Evolutionary conservation across 2,888 invertebrate species (phyloP), one percentile per base, ranked within the genome.

Genomic region (Myathropa florea): DNA sequence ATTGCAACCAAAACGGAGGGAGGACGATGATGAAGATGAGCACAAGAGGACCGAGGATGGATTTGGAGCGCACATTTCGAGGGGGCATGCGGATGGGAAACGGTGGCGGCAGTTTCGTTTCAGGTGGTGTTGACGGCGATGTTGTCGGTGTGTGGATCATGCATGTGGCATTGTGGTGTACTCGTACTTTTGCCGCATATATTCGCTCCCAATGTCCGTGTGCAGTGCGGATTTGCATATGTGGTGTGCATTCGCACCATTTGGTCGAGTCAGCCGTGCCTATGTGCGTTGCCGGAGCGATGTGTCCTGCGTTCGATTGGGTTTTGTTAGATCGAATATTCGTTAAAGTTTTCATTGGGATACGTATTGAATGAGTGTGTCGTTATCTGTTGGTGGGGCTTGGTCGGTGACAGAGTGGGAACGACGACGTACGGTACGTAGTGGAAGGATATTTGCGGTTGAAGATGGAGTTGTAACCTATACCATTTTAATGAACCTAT

Each of bases 1-100:
- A 86, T 86, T 75, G 86, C 78, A 83, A 55, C 86, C 78, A 78
- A 86, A 83, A 73, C 78, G 78, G 70, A 63, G 36, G 53, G 63
- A 53, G 33, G 76, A 72, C 10, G 57, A 75, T 61, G 81, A 72
- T 21, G 55, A 73, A 67, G 80, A 80, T 80, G 80, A 73, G 72
- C 60, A 18, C 46, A 46, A 18, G 46, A 46, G 46, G 46, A 53
- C 36, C 21, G 59, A 26, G 57, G 18, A 71, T 23, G 65, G 7
- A n/a, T 7, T 0, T 1, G 46, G 46, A 24, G 46, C 68, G 63
- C 33, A 12, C 3, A 12, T 0, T 3, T 10, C 24, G 26, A 28
- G 6, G 23, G 57, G 23, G 24, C 12, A 39, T 63, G 10, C 28
- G 59, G 36, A 23, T 26, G 63, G 46, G 14, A 23, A 39, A 12